Evolutionary conservation across 2,113 vertebrate genomes (phyloP).

Genomic region (Gavia stellata): DNA sequence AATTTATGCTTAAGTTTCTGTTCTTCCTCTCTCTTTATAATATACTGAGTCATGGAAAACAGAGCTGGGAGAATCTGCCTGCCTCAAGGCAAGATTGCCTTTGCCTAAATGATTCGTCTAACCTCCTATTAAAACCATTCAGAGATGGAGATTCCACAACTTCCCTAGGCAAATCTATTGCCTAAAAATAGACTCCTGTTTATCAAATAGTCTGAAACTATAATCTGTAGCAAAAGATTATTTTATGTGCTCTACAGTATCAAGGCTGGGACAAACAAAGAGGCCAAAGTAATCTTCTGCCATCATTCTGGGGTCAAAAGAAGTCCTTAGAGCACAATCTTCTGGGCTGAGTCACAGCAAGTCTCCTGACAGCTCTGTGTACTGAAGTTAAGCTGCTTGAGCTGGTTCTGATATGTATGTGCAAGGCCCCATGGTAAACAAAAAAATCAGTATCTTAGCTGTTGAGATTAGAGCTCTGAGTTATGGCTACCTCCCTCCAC

Average conservation of each 20-base stretch:
- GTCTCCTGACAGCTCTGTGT: background rate
- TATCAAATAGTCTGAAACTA: constrained; percentile 29
- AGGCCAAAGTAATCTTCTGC: background rate
- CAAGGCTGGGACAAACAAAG: background rate
- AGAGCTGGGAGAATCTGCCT: background rate
- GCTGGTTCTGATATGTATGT: background rate
- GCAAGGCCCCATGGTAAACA: background rate
- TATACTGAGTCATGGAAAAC: background rate
- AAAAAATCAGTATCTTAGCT: background rate
- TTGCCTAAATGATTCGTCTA: constrained; percentile 9
- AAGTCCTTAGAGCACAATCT: background rate
- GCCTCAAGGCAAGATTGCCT: background rate
- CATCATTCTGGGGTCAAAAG: background rate
- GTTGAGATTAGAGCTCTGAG: constrained; percentile 7
- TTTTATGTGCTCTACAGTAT: background rate
- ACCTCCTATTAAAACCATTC: constrained; percentile 4
- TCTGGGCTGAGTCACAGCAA: background rate
- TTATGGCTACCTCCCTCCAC: constrained; percentile 21
- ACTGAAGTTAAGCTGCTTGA: background rate
- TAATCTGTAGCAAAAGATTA: background rate
- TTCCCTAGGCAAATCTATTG: background rate
- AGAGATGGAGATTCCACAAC: background rate
- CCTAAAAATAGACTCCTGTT: constrained; percentile 40
- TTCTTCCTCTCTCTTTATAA: background rate
- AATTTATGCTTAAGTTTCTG: background rate